Conservation (phyloP, 2,797 vertebrate species). For the Fistularia tabacaria region DNA sequence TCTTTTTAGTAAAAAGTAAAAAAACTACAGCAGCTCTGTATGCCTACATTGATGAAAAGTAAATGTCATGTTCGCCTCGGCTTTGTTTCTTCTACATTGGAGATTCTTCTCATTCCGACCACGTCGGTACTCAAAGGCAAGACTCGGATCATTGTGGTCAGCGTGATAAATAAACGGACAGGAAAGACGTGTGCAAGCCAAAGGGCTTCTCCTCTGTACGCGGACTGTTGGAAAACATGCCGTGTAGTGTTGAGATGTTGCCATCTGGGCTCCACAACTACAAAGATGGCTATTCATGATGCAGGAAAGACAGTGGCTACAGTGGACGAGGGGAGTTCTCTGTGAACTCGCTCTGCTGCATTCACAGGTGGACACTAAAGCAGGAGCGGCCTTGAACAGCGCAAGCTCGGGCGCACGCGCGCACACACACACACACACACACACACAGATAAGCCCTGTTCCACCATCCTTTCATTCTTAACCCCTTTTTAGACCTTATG, state of each 20-base stretch:
- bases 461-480: conserved; percentile 17
- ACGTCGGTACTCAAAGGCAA: no score
- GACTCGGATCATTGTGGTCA: no score
- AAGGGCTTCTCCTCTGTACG: no score
- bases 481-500: conserved; percentile 12
- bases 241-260: conserved; percentile 2
- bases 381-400: background rate
- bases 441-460: background rate
- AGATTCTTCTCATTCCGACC: no score
- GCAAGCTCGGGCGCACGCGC: conserved; percentile 14
- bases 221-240: background rate
- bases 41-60: no score
- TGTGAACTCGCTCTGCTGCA: conserved; percentile 20
- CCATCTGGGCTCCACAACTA: conserved; percentile 7
- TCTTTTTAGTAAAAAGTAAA: no score
- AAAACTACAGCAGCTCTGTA: no score
- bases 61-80: no score
- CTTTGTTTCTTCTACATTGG: no score
- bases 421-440: conserved; percentile 14
- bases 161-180: no score
- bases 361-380: conserved; percentile 34
- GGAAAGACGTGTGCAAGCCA: no score
- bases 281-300: conserved; percentile 23
- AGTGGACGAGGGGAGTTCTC: conserved; percentile 23
- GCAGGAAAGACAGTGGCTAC: background rate